Evolutionary conservation across 2,797 vertebrate genomes (phyloP).

Genomic region (Masticophis lateralis): DNA sequence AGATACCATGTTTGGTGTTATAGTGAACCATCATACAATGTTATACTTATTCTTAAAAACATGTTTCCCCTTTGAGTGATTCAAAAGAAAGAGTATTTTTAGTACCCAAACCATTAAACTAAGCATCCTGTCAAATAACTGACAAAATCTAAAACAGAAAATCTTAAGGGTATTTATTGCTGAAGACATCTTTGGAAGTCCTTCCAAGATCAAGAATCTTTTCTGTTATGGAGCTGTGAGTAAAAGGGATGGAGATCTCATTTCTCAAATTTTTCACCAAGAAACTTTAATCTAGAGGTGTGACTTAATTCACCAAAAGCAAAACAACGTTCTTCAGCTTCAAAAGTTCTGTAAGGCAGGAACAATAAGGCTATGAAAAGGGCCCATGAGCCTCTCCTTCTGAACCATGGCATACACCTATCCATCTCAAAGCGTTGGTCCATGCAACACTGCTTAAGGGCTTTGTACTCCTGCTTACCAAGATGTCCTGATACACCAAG

Average conservation of each 20-base stretch:
- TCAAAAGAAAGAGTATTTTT: background rate
- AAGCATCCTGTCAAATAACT: background rate
- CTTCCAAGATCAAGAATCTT: background rate
- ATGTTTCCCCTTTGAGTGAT: background rate
- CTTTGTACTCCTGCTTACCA: background rate
- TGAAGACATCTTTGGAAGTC: background rate
- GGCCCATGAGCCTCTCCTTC: background rate
- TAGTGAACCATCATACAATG: no score
- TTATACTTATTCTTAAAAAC: background rate
- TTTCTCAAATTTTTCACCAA: background rate
- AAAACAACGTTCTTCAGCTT: background rate
- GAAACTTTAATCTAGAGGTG: background rate
- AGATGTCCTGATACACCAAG: background rate
- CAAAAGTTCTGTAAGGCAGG: background rate
- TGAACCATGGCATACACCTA: background rate
- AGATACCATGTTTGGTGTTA: background rate
- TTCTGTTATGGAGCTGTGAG: background rate
- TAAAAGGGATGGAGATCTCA: background rate
- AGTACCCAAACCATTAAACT: background rate
- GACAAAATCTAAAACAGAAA: background rate
- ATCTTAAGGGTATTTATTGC: background rate
- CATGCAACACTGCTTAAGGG: background rate
- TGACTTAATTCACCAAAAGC: background rate
- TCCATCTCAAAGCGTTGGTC: background rate
- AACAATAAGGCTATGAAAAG: background rate